These are phyloP conservation scores for Rhabdophis nuchalis DNA, from an alignment of 2,797 vertebrate genomes.

Conservation along the genomic window DNA sequence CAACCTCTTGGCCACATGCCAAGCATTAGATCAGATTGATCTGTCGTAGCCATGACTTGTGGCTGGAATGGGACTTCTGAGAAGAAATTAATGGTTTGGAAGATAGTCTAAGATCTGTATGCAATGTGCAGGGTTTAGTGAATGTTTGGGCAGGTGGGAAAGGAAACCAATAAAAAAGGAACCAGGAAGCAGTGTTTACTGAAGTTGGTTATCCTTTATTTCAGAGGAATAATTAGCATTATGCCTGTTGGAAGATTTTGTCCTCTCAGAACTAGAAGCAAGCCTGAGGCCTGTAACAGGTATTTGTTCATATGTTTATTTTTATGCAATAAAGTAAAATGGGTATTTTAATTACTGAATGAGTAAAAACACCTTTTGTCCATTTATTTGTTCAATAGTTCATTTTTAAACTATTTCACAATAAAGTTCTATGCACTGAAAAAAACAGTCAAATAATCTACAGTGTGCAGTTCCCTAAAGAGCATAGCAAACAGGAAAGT, in stretches of 20 bases:
- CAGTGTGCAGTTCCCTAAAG: not conserved
- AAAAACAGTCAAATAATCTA: not conserved
- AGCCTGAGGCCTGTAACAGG: not conserved
- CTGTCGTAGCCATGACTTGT: constrained; percentile 10
- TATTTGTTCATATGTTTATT: not conserved
- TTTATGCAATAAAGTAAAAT: not conserved
- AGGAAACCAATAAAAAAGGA: not conserved
- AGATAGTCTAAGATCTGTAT: not conserved
- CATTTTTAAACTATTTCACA: not conserved
- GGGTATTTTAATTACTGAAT: not conserved
- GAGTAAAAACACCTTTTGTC: not conserved
- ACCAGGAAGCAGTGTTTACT: not conserved
- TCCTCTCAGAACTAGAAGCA: not conserved
- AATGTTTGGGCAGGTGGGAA: not conserved
- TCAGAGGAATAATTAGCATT: not conserved
- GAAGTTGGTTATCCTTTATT: not conserved
- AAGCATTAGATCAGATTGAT: not conserved
- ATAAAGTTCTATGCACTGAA: not conserved
- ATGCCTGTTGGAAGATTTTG: not conserved
- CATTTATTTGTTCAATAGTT: not conserved
- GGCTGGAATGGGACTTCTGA: constrained; percentile 15
- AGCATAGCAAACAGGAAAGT: not conserved
- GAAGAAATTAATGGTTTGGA: constrained; percentile 9
- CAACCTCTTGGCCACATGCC: not conserved
- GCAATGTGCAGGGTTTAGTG: not conserved